Evolutionary conservation across 2,113 vertebrate species (phyloP), one percentile per base, ranked within the genome.

Genomic region (Sakesphorus luctuosus): DNA sequence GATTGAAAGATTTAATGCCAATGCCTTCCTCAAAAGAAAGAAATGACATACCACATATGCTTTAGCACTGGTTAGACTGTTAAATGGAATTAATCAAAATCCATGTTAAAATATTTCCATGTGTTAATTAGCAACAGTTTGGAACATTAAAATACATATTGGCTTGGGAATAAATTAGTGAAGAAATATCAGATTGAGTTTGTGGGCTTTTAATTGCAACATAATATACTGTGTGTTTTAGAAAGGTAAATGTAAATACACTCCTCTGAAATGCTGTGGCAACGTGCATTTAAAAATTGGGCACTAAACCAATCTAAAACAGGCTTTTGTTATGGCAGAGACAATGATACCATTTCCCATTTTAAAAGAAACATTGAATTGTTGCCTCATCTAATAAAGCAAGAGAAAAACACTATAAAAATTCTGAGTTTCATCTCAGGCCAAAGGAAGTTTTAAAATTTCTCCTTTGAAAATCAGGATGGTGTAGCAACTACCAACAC

Each of bases 11-110:
- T 93, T 96, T 90, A 97, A 96, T 96, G 90, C 72, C 81, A 95
- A 44, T 96, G 76, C 76, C 89, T 96, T 94, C 67, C 72, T 94
- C 94, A 95, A 56, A 93, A 94, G 92, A 90, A 65, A 86, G 83
- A 93, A 96, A 89, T 93, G 67, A 75, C 90, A 79, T 6, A 94
- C 69, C 94, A 71, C 86, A 81, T 97, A 97, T 95, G 77, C 88
- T 96, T 95, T 92, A 91, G 89, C 68, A 86, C 43, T 94, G 84
- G 83, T 90, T 96, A 92, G 94, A 63, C 91, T 95, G 77, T 97
- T 96, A 96, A 93, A 93, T 92, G 93, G 92, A 97, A 91, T 96
- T 97, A 94, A 92, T 97, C 88, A 97, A 97, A 97, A 96, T 77
- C 67, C 90, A 96, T 88, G 77, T 94, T 96, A 95, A 96, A 96